These are phyloP conservation scores for Myodes glareolus DNA, from an alignment of 2,113 vertebrate species.

Conservation along the genomic window DNA sequence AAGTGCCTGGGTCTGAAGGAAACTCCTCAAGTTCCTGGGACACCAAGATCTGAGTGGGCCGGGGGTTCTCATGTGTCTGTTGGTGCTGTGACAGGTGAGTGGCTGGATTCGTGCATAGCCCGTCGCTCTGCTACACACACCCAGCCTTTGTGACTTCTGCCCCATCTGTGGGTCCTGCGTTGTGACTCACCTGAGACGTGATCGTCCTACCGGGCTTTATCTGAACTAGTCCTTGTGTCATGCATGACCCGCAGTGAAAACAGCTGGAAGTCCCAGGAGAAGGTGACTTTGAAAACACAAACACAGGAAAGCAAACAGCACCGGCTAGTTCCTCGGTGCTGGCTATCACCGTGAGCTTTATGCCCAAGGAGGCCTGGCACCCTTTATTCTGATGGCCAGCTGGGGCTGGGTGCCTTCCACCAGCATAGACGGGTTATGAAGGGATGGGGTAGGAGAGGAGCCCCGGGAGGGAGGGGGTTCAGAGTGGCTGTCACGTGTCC, in stretches of 20 bases:
- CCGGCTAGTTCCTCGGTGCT: neutral
- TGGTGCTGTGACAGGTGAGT: neutral
- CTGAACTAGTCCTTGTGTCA: neutral
- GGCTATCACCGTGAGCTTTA: neutral
- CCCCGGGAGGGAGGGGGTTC: neutral
- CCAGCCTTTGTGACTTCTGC: neutral
- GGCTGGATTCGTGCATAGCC: neutral
- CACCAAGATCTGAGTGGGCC: neutral
- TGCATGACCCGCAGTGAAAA: neutral
- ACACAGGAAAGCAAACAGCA: neutral
- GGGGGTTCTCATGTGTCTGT: neutral
- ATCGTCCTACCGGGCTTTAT: neutral
- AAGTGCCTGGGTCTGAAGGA: neutral
- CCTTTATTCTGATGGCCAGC: neutral
- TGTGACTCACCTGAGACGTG: neutral
- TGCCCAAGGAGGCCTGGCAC: neutral
- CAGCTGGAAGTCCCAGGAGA: neutral
- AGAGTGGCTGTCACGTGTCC: neutral
- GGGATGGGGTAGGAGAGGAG: neutral
- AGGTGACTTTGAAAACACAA: constrained; percentile 17
- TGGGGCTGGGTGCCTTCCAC: neutral
- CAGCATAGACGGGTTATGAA: neutral
- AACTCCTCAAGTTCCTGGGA: neutral
- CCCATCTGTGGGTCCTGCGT: neutral
- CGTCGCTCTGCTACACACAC: too few species aligned